Base-by-base conservation (phyloP, 2,888 invertebrate genomes). In the Poecilobothrus nobilitatus region DNA sequence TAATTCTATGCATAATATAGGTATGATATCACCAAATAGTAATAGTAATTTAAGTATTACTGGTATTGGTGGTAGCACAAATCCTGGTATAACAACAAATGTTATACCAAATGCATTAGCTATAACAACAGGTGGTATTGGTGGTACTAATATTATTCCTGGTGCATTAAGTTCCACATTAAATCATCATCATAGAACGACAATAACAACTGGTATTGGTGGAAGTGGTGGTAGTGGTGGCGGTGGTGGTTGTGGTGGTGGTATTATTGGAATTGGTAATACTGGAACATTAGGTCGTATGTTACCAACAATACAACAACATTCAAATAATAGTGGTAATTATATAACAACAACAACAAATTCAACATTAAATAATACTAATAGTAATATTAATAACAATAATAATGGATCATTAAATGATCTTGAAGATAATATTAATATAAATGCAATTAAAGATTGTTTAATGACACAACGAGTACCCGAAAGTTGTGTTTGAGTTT, bases 391-490 rank as follows among this genome's bases (percentile, higher is more conserved):
- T 37, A 70, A 71, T 68, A 67, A 69, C 12, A 70, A 68, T 67
- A 69, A 72, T 64, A 80, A 79, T 73, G 80, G 78, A 69, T 78
- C 81, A 70, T 79, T 81, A 67, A 79, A 76, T 72, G 81, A 81
- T 73, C 75, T 81, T 74, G 81, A 81, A 69, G 82, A 82, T 73
- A 87, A 82, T 74, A 87, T 91, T 77, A 92, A 92, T 83, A 92
- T 92, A 69, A 88, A 91, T 81, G 92, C 92, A 77, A 92, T 93
- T 82, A 93, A 92, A 81, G 91, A 92, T 82, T 88, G 92, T 78
- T 87, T 93, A 72, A 91, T 92, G 86, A 91, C 92, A 77, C 91
- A 91, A 80, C 88, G 92, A 79, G 88, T 93, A 79, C 93, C 93
- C 65, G 93, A 93, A 83, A 92, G 92, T 80, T 93, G 92, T 84